Evolutionary conservation across 1,140 invertebrate genomes (phyloP).

Genomic region (Drosophila malerkotliana): DNA sequence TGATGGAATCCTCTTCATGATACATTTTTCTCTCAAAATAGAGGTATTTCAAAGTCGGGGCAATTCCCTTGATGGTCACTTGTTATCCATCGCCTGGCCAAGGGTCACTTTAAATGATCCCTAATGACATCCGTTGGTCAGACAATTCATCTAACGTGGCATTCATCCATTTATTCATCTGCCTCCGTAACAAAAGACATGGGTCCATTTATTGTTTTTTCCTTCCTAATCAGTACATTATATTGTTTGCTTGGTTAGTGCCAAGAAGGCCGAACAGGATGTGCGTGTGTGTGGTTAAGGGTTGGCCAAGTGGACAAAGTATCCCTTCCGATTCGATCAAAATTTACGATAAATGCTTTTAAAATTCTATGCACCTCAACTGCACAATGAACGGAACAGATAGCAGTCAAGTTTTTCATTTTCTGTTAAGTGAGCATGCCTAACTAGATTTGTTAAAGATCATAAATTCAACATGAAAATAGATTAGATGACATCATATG

Average conservation of each 20-base stretch:
- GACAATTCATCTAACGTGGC: constrained; percentile 32
- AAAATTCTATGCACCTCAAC: constrained; percentile 74
- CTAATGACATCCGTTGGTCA: constrained; percentile 75
- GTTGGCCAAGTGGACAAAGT: constrained; percentile 60
- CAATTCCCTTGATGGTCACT: neutral
- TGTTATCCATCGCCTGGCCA: constrained; percentile 12
- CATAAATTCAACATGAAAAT: constrained; percentile 75
- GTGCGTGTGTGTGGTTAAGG: constrained; percentile 66
- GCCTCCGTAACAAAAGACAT: constrained; percentile 30
- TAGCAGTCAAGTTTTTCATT: constrained; percentile 59
- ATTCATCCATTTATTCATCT: constrained; percentile 36
- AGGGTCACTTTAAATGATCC: constrained; percentile 73
- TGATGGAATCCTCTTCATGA: no score
- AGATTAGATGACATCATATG: constrained; percentile 70
- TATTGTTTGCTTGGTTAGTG: constrained; percentile 45
- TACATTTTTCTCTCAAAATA: neutral
- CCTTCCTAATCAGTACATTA: constrained; percentile 68
- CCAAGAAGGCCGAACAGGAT: constrained; percentile 46
- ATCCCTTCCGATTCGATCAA: constrained; percentile 66
- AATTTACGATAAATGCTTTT: constrained; percentile 83
- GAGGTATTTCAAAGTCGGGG: constrained; percentile 1
- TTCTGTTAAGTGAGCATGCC: constrained; percentile 79
- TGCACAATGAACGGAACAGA: constrained; percentile 34
- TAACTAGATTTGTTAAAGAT: constrained; percentile 80
- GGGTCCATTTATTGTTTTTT: constrained; percentile 78